Evolutionary conservation across 2,888 invertebrate species (phyloP), one percentile per base, ranked within the genome.

Genomic region (Caenorhabditis plicata): DNA sequence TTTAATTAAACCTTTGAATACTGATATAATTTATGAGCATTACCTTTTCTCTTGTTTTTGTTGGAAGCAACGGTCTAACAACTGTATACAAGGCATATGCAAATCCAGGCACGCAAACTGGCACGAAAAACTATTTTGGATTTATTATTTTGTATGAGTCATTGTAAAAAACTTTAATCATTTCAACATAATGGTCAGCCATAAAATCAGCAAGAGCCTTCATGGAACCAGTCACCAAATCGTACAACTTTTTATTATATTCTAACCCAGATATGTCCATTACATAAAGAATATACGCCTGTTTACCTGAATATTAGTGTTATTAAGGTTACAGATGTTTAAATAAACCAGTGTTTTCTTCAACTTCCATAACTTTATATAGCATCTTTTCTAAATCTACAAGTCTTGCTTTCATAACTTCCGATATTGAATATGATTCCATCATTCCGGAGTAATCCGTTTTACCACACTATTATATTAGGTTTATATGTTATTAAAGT

Each of bases 101-200:
- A 48, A 69, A 75, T 19, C 71, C 58, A 20, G 77, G 77, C 22
- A 74, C 69, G 48, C 71, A 72, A 15, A 77, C 72, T 7, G 77
- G 58, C 4, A 75, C 72, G 47, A 77, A 77, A 36, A 47, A 63
- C 61, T 3, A 3, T 5, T 5, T 3, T 29, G 2, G 11, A 42
- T 20, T 13, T 19, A 11, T 29, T 31, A 2, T 26, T 26, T 26
- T 15, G 17, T n/a, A n/a, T n/a, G n/a, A n/a, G n/a, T n/a, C n/a
- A n/a, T n/a, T n/a, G n/a, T n/a, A n/a, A n/a, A n/a, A n/a, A n/a
- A n/a, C 73, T 62, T 75, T 75, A 36, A 77, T 76, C 51, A 77
- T 63, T 50, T 77, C 74, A 0, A 77, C 77, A 48, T 77, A 77
- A 55, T 77, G 75, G 15, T 72, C 71, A 8, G 77, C 71, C 77